Conservation (phyloP, 2,797 vertebrate genomes). For the Cheirogaleus major region DNA sequence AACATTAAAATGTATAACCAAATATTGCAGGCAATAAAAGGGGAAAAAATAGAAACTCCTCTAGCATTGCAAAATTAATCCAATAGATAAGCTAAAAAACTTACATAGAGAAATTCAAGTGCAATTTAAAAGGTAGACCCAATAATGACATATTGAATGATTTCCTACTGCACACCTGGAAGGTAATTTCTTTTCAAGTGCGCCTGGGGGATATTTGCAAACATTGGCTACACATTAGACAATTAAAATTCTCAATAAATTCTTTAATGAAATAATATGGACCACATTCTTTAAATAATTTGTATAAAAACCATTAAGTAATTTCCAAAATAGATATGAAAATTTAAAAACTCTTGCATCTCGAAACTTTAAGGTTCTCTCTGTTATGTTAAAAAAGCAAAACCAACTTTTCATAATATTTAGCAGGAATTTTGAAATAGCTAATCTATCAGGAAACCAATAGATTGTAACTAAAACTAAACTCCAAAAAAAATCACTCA, state of each 20-base stretch:
- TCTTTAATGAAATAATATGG: not conserved
- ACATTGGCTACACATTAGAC: not conserved
- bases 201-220: not conserved
- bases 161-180: too few species aligned
- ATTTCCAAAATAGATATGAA: not conserved
- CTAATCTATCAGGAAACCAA: not conserved
- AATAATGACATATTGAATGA: not conserved
- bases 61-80: not conserved
- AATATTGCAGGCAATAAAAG: not conserved
- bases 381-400: not conserved
- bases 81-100: not conserved
- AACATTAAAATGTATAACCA: not conserved
- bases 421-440: not conserved
- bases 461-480: not conserved
- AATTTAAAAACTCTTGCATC: not conserved
- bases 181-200: not conserved
- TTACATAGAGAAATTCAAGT: not conserved
- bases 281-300: not conserved
- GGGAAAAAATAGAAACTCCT: not conserved
- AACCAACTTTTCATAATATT: not conserved
- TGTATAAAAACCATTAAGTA: not conserved
- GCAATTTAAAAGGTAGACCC: not conserved
- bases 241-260: not conserved
- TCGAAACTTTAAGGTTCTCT: not conserved
- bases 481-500: not conserved